Evolutionary conservation across 2,113 vertebrate genomes (phyloP).

Genomic region (Leucopsar rothschildi): DNA sequence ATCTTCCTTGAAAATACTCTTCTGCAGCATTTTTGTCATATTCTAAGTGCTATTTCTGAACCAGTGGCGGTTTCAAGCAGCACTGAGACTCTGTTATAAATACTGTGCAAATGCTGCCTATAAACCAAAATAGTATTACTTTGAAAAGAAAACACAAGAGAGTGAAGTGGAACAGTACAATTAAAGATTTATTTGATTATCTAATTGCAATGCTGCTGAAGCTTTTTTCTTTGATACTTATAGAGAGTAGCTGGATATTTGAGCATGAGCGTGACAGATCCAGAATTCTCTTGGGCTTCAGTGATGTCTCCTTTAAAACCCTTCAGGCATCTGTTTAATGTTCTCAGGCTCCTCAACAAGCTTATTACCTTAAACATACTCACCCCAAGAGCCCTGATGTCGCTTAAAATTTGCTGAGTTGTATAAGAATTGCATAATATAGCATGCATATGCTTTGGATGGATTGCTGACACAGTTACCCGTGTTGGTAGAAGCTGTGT

Average conservation of each 20-base stretch:
- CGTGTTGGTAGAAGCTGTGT: neutral
- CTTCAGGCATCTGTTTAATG: conserved; percentile 4
- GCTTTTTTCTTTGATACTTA: neutral
- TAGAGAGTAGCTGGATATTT: neutral
- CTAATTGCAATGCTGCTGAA: neutral
- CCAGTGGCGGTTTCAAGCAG: neutral
- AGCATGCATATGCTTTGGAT: neutral
- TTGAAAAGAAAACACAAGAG: neutral
- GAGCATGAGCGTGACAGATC: neutral
- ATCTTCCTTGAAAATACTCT: neutral
- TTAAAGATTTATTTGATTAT: neutral
- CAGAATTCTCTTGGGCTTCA: neutral
- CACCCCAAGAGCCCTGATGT: neutral
- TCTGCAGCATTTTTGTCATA: neutral
- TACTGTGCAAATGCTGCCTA: neutral
- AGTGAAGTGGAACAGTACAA: neutral
- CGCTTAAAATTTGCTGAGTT: neutral
- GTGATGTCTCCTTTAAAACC: neutral
- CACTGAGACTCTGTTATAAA: neutral
- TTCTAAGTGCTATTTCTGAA: neutral
- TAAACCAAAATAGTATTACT: neutral
- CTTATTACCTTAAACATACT: conserved; percentile 23
- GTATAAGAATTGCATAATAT: neutral
- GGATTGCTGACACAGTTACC: neutral
- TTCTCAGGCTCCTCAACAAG: neutral